phyloP scores from a whole-genome alignment of 2,797 vertebrate species.

The Alectoris magna region DNA sequence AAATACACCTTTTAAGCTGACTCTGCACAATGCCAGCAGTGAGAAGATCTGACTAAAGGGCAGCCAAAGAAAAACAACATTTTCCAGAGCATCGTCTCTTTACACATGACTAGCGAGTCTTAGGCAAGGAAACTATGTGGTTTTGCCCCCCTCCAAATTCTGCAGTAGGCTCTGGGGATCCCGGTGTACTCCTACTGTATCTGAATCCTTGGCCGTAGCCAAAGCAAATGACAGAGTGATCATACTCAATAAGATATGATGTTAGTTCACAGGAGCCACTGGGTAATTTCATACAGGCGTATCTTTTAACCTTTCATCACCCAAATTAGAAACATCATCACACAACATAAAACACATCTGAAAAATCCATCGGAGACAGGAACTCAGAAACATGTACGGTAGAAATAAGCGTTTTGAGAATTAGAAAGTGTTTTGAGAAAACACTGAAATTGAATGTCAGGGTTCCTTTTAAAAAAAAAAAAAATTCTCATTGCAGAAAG shows the following conservation, averaged over 20 bases:
- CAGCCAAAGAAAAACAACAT: slow-evolving; percentile 70
- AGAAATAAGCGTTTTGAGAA: slow-evolving; percentile 46
- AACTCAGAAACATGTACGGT: slow-evolving; percentile 4
- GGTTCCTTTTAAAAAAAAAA: background rate
- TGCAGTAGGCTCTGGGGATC: slow-evolving; percentile 37
- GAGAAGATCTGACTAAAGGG: slow-evolving; percentile 69
- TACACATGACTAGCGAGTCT: slow-evolving; percentile 39
- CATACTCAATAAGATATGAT: slow-evolving; percentile 53
- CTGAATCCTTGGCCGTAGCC: slow-evolving; percentile 62
- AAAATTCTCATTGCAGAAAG: background rate
- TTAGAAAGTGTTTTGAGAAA: slow-evolving; percentile 60
- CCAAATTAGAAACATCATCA: slow-evolving; percentile 66
- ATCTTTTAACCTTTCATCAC: slow-evolving; percentile 61
- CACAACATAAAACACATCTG: slow-evolving; percentile 59
- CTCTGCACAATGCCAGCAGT: slow-evolving; percentile 47
- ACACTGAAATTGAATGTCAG: slow-evolving; percentile 44
- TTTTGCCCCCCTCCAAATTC: slow-evolving; percentile 28
- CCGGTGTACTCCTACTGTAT: slow-evolving; percentile 3
- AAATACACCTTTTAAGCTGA: slow-evolving; percentile 75
- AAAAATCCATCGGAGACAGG: slow-evolving; percentile 10
- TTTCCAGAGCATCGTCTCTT: slow-evolving; percentile 61
- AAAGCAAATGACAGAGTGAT: slow-evolving; percentile 61
- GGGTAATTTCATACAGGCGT: slow-evolving; percentile 50
- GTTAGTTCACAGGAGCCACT: slow-evolving; percentile 28
- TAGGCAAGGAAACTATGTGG: slow-evolving; percentile 43